These are phyloP conservation scores for Latrodectus geometricus DNA, from an alignment of 1,140 invertebrate species.

Conservation along the genomic window DNA sequence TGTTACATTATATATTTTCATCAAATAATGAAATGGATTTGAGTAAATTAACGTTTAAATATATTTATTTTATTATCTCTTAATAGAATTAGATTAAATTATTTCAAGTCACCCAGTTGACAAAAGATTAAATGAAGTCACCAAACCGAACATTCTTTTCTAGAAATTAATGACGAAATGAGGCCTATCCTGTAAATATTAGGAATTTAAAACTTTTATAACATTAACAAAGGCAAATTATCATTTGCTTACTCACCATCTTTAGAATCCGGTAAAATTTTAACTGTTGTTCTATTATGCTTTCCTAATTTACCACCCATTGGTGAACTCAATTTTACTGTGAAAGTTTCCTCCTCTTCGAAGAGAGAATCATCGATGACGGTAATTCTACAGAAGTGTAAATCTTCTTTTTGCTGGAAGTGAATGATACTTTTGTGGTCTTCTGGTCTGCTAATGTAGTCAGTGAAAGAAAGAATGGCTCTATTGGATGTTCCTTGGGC, in stretches of 20 bases:
- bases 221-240: no score
- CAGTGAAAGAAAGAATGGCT: constrained; percentile 68
- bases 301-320: constrained; percentile 68
- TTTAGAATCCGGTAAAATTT: constrained; percentile 67
- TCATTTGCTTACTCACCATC: constrained; percentile 67
- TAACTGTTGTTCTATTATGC: constrained; percentile 63
- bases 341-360: constrained; percentile 69
- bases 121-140: no score
- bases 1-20: no score
- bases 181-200: no score
- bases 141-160: no score
- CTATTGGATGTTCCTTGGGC: constrained; percentile 67
- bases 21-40: no score
- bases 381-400: constrained; percentile 67
- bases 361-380: constrained; percentile 71
- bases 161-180: no score
- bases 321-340: constrained; percentile 67
- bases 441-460: constrained; percentile 68
- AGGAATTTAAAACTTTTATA: no score
- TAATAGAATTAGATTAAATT: no score
- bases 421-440: constrained; percentile 68
- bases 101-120: no score
- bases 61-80: no score
- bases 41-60: no score
- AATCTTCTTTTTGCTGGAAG: constrained; percentile 68